Conservation (phyloP, 2,113 vertebrate species). For the Meriones unguiculatus region DNA sequence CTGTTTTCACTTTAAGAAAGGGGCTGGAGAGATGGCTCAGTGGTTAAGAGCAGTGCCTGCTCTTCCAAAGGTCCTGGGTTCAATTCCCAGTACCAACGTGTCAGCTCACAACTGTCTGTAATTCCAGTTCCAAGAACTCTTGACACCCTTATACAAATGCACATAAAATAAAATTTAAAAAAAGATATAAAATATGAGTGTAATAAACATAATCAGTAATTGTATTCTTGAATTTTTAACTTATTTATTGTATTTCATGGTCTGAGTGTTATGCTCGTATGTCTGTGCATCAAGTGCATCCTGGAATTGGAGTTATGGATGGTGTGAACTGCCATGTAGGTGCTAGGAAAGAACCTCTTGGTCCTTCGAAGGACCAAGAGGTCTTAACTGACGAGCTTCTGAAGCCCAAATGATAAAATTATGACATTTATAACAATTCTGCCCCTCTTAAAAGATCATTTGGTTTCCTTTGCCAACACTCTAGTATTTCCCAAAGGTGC, state of each 20-base stretch:
- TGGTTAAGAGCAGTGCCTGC: too few relatives aligned
- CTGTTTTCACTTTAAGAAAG: slow-evolving; percentile 51
- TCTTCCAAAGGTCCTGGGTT: too few relatives aligned
- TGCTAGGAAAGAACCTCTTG: not conserved
- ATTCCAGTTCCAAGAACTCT: too few relatives aligned
- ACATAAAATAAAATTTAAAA: too few relatives aligned
- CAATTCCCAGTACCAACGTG: too few relatives aligned
- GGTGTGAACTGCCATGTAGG: not conserved
- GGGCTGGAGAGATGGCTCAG: too few relatives aligned
- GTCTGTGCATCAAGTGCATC: not conserved
- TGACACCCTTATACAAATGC: too few relatives aligned
- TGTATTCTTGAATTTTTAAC: not conserved
- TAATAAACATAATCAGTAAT: not conserved
- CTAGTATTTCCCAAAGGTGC: not conserved
- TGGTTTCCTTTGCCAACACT: not conserved
- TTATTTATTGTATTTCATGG: not conserved
- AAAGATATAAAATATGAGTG: not conserved
- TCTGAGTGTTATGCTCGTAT: not conserved
- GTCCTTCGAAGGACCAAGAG: not conserved
- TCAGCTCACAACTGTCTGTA: too few relatives aligned
- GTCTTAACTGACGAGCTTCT: not conserved
- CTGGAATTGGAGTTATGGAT: not conserved
- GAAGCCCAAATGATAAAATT: not conserved
- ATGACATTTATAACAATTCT: not conserved
- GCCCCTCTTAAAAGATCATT: not conserved